Conservation (phyloP, 2,797 vertebrate genomes). For the Scolopax bukidnonensis region DNA sequence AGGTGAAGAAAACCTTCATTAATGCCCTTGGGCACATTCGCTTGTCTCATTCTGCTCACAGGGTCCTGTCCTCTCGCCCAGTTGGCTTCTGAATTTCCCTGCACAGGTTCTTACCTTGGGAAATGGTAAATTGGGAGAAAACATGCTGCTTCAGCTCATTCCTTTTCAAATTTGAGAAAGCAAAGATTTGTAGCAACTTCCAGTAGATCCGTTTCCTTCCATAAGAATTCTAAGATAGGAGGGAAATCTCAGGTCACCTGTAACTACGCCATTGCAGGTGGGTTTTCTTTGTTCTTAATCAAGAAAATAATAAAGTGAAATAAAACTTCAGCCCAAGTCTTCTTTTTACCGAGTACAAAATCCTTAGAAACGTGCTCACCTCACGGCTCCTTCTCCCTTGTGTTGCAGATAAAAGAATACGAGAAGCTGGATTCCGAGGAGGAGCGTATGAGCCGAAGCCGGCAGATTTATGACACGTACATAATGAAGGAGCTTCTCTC, state of each 20-base stretch:
- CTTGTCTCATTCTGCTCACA: rapidly evolving
- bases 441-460: slow-evolving; percentile 87
- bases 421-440: slow-evolving; percentile 95
- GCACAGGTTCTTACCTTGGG: not conserved
- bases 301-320: not conserved
- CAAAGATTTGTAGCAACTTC: not conserved
- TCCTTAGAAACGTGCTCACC: not conserved
- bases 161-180: not conserved
- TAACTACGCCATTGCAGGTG: rapidly evolving
- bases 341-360: not conserved
- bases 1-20: not conserved
- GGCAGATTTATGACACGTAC: slow-evolving; percentile 93
- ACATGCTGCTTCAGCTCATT: not conserved
- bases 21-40: rapidly evolving
- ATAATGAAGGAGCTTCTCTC: slow-evolving; percentile 99
- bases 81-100: too few relatives aligned
- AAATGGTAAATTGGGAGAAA: not conserved
- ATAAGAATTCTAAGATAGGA: not conserved
- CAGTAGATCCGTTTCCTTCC: not conserved
- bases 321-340: not conserved
- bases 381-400: not conserved
- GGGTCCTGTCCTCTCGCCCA: rapidly evolving
- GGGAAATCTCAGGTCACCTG: not conserved
- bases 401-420: slow-evolving; percentile 93
- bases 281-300: not conserved